Conservation (phyloP, 2,888 invertebrate genomes). For the Agapetus fuscipes region DNA sequence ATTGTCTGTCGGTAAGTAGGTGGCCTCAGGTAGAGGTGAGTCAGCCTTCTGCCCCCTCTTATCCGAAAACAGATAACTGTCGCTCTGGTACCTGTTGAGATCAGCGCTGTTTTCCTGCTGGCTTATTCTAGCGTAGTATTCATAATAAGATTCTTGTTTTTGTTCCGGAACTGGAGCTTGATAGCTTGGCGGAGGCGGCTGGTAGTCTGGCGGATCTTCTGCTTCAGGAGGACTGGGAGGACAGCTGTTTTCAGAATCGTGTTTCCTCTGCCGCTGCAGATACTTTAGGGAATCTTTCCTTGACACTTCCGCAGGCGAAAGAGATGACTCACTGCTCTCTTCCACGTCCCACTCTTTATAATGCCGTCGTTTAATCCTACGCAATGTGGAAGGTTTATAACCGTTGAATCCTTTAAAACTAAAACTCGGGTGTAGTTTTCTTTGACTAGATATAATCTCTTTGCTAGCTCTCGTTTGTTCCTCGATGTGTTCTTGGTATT, state of each 20-base stretch:
- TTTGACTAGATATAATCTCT: conserved; percentile 40
- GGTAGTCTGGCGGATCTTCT: too few relatives aligned
- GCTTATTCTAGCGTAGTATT: conserved; percentile 43
- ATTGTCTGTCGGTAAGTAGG: conserved; percentile 15
- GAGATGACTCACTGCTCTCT: conserved; percentile 10
- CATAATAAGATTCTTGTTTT: conserved; percentile 42
- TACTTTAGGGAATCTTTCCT: conserved; percentile 44
- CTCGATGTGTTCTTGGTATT: conserved; percentile 52
- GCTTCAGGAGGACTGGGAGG: conserved; percentile 39
- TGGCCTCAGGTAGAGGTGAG: too few relatives aligned
- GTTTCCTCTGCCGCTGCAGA: conserved; percentile 42
- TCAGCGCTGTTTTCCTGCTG: conserved; percentile 41
- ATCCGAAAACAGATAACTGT: too few relatives aligned
- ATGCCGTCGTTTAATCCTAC: conserved; percentile 45
- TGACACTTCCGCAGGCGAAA: conserved; percentile 29
- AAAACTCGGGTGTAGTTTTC: conserved; percentile 44
- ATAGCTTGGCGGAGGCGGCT: too few relatives aligned
- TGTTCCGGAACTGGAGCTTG: conserved; percentile 41
- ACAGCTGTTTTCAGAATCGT: conserved; percentile 35
- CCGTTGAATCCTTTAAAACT: conserved; percentile 54
- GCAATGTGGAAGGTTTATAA: conserved; percentile 49
- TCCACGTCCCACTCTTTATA: conserved; percentile 51
- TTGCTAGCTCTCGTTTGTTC: conserved; percentile 44
- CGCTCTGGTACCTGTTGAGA: conserved; percentile 32
- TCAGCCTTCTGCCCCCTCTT: too few relatives aligned